Evolutionary conservation across 2,797 vertebrate genomes (phyloP).

Genomic region (Myioborus melanocephalus): DNA sequence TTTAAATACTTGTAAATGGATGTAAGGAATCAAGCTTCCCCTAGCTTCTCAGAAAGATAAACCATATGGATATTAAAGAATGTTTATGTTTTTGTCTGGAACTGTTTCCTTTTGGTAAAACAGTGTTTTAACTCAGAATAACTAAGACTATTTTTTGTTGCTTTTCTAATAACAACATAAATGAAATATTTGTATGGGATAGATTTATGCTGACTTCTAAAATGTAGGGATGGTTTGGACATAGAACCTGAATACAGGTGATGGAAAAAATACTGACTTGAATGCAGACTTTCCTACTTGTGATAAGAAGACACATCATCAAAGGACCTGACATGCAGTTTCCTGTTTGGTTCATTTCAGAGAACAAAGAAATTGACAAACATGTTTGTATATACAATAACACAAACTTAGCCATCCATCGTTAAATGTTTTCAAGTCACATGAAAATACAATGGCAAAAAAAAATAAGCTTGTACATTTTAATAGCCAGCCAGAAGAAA

Average conservation of each 20-base stretch:
- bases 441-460: background rate
- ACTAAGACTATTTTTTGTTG: background rate
- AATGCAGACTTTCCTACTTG: background rate
- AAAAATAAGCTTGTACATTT: background rate
- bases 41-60: background rate
- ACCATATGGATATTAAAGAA: background rate
- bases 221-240: background rate
- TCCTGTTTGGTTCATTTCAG: conserved; percentile 43
- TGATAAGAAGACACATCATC: background rate
- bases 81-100: conserved; percentile 10
- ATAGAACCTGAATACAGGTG: background rate
- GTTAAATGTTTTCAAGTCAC: background rate
- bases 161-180: background rate
- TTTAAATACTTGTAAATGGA: background rate
- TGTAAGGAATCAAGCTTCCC: background rate
- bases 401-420: background rate
- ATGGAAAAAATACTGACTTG: background rate
- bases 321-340: background rate
- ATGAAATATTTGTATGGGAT: background rate
- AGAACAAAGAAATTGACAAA: background rate
- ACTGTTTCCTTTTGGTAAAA: conserved; percentile 6
- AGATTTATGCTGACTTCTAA: background rate
- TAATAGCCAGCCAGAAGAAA: background rate
- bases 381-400: background rate
- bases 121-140: background rate